phyloP scores from a whole-genome alignment of 1,140 invertebrate genomes.

The Sogatella furcifera region DNA sequence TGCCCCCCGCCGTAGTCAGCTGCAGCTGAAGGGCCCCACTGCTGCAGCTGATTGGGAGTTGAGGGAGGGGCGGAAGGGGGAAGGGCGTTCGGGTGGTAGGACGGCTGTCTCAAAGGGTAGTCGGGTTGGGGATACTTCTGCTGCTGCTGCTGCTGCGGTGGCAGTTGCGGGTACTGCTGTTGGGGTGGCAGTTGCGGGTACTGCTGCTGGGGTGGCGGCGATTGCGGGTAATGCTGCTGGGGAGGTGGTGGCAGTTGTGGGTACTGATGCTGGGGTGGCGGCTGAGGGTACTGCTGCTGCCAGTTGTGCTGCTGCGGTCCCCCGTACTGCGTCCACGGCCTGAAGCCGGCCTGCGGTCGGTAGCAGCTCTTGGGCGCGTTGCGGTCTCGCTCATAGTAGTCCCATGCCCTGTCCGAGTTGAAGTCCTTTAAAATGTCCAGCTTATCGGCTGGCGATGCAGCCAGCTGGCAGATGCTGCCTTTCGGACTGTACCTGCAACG shows the following conservation, averaged over 20 bases:
- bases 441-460: constrained; percentile 49
- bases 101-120: not conserved
- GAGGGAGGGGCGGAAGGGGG: not conserved
- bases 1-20: not conserved
- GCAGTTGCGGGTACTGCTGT: not conserved
- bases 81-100: not conserved
- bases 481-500: not conserved
- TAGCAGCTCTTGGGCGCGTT: constrained; percentile 22
- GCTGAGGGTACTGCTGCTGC: not conserved
- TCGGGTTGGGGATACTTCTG: not conserved
- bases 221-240: not conserved
- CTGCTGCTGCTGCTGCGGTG: not conserved
- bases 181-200: not conserved
- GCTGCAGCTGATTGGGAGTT: too few relatives aligned
- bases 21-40: too few relatives aligned
- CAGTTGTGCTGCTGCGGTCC: not conserved
- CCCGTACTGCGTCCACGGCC: constrained; percentile 11
- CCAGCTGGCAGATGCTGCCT: constrained; percentile 56
- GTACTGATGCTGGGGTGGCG: too few relatives aligned
- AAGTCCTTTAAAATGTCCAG: constrained; percentile 50
- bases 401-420: constrained; percentile 53
- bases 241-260: too few relatives aligned
- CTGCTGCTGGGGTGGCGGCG: not conserved
- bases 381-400: constrained; percentile 59
- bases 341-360: not conserved